Conservation (phyloP, 2,888 invertebrate genomes). For the Hydriomena furcata region DNA sequence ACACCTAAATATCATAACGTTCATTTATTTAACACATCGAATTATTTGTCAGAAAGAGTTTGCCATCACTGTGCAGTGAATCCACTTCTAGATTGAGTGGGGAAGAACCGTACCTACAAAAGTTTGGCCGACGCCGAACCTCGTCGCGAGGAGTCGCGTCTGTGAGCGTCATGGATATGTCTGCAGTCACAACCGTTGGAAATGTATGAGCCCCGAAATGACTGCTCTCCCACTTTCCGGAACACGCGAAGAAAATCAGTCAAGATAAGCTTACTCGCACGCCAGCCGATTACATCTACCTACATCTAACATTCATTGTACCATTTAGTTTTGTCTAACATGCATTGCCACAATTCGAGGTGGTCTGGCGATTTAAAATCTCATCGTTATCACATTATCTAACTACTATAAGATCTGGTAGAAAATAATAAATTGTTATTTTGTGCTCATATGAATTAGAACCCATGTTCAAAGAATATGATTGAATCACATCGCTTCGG, state of each 20-base stretch:
- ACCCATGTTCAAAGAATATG: conserved; percentile 43
- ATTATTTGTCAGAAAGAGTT: conserved; percentile 74
- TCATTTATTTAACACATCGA: conserved; percentile 59
- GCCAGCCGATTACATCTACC: conserved; percentile 61
- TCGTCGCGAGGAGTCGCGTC: conserved; percentile 8
- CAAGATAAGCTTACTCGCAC: conserved; percentile 60
- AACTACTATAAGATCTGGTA: conserved; percentile 79
- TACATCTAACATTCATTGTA: conserved; percentile 78
- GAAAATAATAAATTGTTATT: conserved; percentile 73
- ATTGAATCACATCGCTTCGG: conserved; percentile 31
- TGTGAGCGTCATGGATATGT: conserved; percentile 63
- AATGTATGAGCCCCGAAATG: conserved; percentile 53
- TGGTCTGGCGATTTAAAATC: conserved; percentile 73
- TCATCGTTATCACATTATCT: conserved; percentile 82
- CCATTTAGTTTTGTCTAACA: conserved; percentile 68
- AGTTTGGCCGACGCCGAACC: conserved; percentile 18
- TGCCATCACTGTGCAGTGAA: conserved; percentile 59
- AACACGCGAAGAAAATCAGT: conserved; percentile 58
- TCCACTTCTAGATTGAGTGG: conserved; percentile 35
- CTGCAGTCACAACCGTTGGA: conserved; percentile 78
- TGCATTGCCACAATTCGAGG: conserved; percentile 61
- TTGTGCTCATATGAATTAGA: conserved; percentile 68
- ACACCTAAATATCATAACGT: conserved; percentile 58
- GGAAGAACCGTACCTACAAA: conserved; percentile 30
- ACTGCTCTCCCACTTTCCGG: conserved; percentile 53